Percentiles rank a stretch among this genome's conserved stretches.
phyloP scores from a whole-genome alignment of 2,113 vertebrate genomes.

The Colinus virginianus region DNA sequence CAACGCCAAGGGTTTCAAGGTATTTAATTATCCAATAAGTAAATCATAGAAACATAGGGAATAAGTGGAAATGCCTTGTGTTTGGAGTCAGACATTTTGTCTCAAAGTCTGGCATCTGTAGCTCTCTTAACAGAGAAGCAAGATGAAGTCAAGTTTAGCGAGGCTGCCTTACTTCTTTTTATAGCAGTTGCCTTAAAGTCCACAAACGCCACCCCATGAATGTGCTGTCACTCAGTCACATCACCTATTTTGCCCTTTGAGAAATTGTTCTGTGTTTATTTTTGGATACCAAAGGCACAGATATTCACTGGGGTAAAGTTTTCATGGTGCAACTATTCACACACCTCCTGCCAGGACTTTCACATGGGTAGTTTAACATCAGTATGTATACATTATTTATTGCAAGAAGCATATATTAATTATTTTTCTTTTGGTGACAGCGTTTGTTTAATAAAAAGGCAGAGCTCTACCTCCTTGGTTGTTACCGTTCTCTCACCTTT shows the following conservation, averaged over 20 bases:
- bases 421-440: slow-evolving; percentile 4
- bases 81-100: slow-evolving; percentile 74
- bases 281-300: slow-evolving; percentile 65
- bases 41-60: slow-evolving; percentile 52
- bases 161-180: slow-evolving; percentile 78
- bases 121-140: slow-evolving; percentile 63
- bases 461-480: slow-evolving; percentile 53
- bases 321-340: slow-evolving; percentile 60
- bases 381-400: slow-evolving; percentile 37
- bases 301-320: slow-evolving; percentile 67
- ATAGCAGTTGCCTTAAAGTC: slow-evolving; percentile 75
- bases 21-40: slow-evolving; percentile 61
- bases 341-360: slow-evolving; percentile 66
- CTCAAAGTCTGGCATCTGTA: slow-evolving; percentile 74
- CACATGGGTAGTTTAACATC: slow-evolving; percentile 48
- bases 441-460: slow-evolving; percentile 26
- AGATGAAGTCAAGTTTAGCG: slow-evolving; percentile 76
- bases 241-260: slow-evolving; percentile 70
- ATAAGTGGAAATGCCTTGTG: slow-evolving; percentile 42
- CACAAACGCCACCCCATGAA: slow-evolving; percentile 76
- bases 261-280: slow-evolving; percentile 61
- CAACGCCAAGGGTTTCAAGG: slow-evolving; percentile 19
- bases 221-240: slow-evolving; percentile 70
- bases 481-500: slow-evolving; percentile 59
- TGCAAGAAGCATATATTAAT: background rate